A percentile compares a stretch with the other conserved stretches of the same genome.
Evolutionary conservation across 2,113 vertebrate genomes (phyloP).

Genomic region (Xiphorhynchus elegans): DNA sequence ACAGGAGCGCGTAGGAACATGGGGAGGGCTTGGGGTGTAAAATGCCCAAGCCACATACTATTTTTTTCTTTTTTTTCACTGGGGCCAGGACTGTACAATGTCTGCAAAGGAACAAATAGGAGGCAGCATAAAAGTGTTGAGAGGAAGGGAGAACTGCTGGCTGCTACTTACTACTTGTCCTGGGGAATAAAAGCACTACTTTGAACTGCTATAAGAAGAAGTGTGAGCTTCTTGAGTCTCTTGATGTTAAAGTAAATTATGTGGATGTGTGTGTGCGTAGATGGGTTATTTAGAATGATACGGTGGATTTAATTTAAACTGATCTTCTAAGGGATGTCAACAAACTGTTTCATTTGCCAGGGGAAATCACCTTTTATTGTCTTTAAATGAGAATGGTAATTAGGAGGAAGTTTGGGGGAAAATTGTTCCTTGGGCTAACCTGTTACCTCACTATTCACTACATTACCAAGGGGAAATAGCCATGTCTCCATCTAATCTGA

Average conservation of each 20-base stretch:
- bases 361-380: constrained; percentile 67
- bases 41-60: background rate
- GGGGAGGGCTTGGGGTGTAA: background rate
- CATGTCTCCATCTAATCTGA: constrained; percentile 2
- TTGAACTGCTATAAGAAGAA: background rate
- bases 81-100: background rate
- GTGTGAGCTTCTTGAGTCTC: background rate
- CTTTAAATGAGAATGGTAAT: constrained; percentile 62
- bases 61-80: fast-evolving
- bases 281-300: constrained; percentile 40
- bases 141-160: background rate
- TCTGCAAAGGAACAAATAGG: background rate
- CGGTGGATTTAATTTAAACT: constrained; percentile 47
- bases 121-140: background rate
- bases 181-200: background rate
- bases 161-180: background rate
- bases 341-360: constrained; percentile 36
- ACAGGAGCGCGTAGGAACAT: background rate
- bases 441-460: background rate
- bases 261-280: background rate
- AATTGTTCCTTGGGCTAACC: constrained; percentile 20
- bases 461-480: constrained; percentile 30
- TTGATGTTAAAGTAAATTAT: constrained; percentile 23
- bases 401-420: constrained; percentile 43
- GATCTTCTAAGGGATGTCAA: constrained; percentile 46